Conservation (phyloP, 2,888 invertebrate species). For the Xestobium rufovillosum region DNA sequence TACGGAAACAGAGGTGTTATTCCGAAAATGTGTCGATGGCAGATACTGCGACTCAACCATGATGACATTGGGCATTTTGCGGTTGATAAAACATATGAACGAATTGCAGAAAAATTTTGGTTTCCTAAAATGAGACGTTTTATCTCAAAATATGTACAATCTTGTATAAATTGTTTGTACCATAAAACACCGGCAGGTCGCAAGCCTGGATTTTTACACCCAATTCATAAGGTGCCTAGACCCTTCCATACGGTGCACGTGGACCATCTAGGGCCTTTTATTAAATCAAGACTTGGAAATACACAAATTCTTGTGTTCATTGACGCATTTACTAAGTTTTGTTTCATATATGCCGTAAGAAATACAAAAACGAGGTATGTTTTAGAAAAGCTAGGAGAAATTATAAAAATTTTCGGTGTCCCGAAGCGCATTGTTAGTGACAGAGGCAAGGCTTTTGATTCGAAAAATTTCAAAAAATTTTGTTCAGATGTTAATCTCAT, state of each 20-base stretch:
- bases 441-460: not conserved
- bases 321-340: not conserved
- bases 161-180: not conserved
- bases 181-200: not conserved
- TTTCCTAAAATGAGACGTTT: not conserved
- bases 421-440: not conserved
- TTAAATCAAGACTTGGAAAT: not conserved
- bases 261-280: conserved; percentile 1
- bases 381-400: not conserved
- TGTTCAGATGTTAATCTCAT: not conserved
- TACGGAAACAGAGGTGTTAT: not conserved
- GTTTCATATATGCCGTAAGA: not conserved
- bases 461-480: not conserved
- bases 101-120: not conserved
- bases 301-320: not conserved
- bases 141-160: not conserved
- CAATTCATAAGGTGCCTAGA: not conserved
- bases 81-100: not conserved
- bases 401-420: not conserved
- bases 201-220: not conserved
- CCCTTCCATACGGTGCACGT: not conserved
- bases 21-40: not conserved
- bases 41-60: not conserved
- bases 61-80: not conserved
- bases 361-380: not conserved